Conservation (phyloP, 2,797 vertebrate genomes). For the Phalanger gymnotis region DNA sequence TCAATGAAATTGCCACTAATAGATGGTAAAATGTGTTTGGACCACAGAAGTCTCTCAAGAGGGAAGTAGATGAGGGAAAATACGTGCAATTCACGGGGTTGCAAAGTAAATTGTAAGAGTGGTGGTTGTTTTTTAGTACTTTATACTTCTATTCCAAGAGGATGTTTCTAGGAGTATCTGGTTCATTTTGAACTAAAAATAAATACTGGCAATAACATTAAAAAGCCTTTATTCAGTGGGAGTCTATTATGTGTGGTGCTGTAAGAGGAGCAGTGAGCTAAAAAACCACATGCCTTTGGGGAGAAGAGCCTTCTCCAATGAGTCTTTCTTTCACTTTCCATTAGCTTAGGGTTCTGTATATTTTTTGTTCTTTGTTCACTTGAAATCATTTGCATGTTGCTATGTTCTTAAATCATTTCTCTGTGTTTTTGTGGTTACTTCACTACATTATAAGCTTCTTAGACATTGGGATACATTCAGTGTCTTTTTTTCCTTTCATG, state of each 20-base stretch:
- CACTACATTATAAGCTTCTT: not conserved
- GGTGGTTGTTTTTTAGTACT: not conserved
- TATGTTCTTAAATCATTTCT: not conserved
- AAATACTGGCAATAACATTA: not conserved
- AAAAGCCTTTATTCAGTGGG: not conserved
- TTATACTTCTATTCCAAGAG: not conserved
- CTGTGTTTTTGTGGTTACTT: not conserved
- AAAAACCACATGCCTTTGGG: not conserved
- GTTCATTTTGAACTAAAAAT: not conserved
- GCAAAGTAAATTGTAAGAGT: not conserved
- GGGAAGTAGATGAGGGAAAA: not conserved
- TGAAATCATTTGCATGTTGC: not conserved
- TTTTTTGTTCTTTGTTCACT: not conserved
- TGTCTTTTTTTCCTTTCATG: not conserved
- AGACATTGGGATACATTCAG: not conserved
- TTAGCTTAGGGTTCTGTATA: not conserved
- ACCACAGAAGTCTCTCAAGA: not conserved
- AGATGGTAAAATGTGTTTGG: conserved; percentile 74
- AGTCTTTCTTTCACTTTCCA: not conserved
- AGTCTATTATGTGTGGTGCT: not conserved
- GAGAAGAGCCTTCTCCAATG: not conserved
- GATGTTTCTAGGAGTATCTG: not conserved
- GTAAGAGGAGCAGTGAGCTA: not conserved
- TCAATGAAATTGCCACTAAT: conserved; percentile 93
- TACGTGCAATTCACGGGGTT: not conserved